Percentiles rank a stretch among this genome's conserved stretches.
phyloP scores from a whole-genome alignment of 2,113 vertebrate genomes.

The Microcebus murinus region DNA sequence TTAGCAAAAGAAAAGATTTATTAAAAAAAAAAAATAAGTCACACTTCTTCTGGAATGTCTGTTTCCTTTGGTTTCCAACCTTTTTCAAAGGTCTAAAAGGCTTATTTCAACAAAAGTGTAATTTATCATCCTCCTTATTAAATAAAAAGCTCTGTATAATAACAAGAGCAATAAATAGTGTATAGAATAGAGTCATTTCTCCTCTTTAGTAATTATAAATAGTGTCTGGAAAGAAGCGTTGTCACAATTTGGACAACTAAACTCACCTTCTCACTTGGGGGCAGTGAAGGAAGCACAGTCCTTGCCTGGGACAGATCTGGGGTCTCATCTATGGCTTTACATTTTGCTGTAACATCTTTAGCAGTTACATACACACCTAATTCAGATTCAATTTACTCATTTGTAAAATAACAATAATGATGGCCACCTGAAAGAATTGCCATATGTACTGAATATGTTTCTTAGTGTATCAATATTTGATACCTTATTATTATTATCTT shows the following conservation, averaged over 20 bases:
- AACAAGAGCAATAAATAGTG: conserved; percentile 3
- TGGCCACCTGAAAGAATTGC: neutral
- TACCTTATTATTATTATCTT: neutral
- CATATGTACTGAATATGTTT: neutral
- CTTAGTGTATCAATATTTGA: neutral
- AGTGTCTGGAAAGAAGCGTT: neutral
- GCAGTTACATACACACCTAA: neutral
- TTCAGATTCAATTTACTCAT: neutral
- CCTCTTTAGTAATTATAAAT: neutral
- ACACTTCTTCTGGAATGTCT: conserved; percentile 44
- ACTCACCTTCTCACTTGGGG: neutral
- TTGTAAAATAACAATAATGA: neutral
- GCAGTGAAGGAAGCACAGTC: neutral
- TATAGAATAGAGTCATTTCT: neutral
- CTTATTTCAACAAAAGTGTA: conserved; percentile 38
- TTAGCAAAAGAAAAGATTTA: conserved; percentile 61
- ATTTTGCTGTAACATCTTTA: neutral
- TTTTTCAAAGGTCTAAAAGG: conserved; percentile 44
- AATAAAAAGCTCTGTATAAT: conserved; percentile 20
- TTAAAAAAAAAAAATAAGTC: conserved; percentile 5
- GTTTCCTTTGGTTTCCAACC: conserved; percentile 31
- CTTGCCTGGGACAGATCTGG: neutral
- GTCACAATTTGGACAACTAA: conserved; percentile 16
- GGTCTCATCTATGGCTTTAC: neutral
- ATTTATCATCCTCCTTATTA: conserved; percentile 58